These are phyloP conservation scores for Perdita meconis DNA, from an alignment of 2,888 invertebrate genomes.

Conservation along the genomic window DNA sequence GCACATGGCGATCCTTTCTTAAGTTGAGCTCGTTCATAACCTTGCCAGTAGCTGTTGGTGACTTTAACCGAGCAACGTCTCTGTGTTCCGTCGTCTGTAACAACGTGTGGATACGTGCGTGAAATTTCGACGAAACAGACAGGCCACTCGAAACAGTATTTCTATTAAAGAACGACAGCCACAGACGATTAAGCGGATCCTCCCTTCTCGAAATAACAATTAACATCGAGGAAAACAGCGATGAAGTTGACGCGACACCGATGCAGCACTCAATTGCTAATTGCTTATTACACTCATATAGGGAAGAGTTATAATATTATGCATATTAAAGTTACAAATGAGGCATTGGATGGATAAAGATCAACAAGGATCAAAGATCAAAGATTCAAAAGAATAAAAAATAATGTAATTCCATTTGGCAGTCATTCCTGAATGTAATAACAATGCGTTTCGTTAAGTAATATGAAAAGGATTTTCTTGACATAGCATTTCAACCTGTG, in stretches of 20 bases:
- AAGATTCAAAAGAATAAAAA: no score
- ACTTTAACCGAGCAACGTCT: constrained; percentile 76
- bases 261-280: not conserved
- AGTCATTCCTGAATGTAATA: no score
- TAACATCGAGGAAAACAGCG: constrained; percentile 17
- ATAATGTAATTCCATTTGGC: no score
- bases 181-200: constrained; percentile 28
- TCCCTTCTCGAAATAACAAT: constrained; percentile 32
- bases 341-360: no score
- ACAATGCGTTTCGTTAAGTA: no score
- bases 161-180: constrained; percentile 68
- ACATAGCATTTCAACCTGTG: no score
- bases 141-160: constrained; percentile 61
- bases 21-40: constrained; percentile 80
- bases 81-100: constrained; percentile 66
- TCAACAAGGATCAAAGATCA: no score
- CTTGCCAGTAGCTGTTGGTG: constrained; percentile 76
- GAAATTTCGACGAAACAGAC: constrained; percentile 67
- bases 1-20: constrained; percentile 68
- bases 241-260: not conserved
- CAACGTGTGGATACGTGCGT: constrained; percentile 76
- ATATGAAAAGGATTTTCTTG: no score
- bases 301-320: no score
- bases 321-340: no score
- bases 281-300: no score